Base-by-base conservation (phyloP, 2,888 invertebrate genomes). In the Muscina levida region DNA sequence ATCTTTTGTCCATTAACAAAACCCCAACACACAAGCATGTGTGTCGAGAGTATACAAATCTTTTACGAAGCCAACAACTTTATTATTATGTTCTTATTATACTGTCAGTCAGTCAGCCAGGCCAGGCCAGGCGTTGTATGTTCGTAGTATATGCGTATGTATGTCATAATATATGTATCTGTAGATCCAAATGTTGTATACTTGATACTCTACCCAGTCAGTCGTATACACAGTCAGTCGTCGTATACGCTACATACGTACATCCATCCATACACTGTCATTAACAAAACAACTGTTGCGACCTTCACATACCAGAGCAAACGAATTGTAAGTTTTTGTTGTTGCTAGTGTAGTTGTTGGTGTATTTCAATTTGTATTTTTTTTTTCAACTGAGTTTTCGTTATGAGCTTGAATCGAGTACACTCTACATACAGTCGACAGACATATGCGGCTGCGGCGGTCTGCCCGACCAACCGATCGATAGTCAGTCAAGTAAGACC, bases 231-330 rank as follows among this genome's bases (percentile, higher is more conserved):
- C n/a, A n/a, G n/a, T n/a, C n/a, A n/a, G n/a, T n/a, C n/a, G n/a
- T n/a, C n/a, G n/a, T n/a, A 13, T 2, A 44, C 4, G 44, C 4
- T 44, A 44, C 44, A n/a, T 44, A 56, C 56, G 26, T 56, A 22
- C 56, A 56, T 56, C 19, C 42, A 59, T 24, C 13, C 24, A 56
- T 37, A 59, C 39, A 59, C 37, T 59, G 37, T 59, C 37, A 89
- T 89, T 89, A 89, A 89, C 86, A 88, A 89, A 89, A 87, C 87
- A 89, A 89, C 88, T 89, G 87, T 85, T 88, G 90, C 90, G 90
- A 88, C 88, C 90, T 89, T 89, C 88, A 86, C 88, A 88, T 88
- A 88, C 89, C 89, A 88, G 88, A 90, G 88, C 89, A 88, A 86
- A 85, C 88, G 86, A 88, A 79, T 82, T 79, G 77, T 79, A 77